Evolutionary conservation across 92 coral and sea anemone genomes (phyloP).

Genomic region (Pocillopora meandrina): DNA sequence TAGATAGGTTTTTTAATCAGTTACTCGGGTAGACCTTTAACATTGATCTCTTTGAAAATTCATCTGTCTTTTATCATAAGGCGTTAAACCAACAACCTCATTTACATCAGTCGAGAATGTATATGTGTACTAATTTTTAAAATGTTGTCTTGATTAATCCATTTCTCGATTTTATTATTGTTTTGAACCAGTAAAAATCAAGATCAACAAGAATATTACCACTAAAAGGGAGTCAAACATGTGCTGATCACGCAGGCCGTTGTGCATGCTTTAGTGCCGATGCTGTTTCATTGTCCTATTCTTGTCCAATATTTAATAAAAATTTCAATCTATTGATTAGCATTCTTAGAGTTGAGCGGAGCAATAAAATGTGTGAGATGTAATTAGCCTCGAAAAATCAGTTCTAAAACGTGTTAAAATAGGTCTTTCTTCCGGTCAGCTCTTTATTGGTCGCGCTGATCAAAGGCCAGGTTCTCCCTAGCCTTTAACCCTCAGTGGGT

Average conservation of each 20-base stretch:
- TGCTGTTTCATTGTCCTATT: background rate
- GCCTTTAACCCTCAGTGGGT: constrained; percentile 77
- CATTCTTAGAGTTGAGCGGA: background rate
- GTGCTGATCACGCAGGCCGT: background rate
- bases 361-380: constrained; percentile 9
- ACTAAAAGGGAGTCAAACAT: background rate
- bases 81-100: too few relatives aligned
- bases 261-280: background rate
- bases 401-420: constrained; percentile 15
- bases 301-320: background rate
- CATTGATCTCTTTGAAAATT: too few relatives aligned
- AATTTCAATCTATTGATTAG: background rate
- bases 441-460: constrained; percentile 63
- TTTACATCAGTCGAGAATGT: too few relatives aligned
- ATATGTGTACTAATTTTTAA: too few relatives aligned
- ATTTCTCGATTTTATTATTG: too few relatives aligned
- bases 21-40: too few relatives aligned
- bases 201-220: background rate
- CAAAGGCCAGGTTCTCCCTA: constrained; percentile 85
- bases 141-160: too few relatives aligned
- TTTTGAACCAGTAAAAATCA: too few relatives aligned
- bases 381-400: constrained; percentile 32
- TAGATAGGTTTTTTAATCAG: too few relatives aligned
- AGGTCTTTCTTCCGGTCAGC: constrained; percentile 14
- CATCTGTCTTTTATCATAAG: too few relatives aligned